Evolutionary conservation across 2,888 invertebrate species (phyloP).

Genomic region (Hyalella azteca): DNA sequence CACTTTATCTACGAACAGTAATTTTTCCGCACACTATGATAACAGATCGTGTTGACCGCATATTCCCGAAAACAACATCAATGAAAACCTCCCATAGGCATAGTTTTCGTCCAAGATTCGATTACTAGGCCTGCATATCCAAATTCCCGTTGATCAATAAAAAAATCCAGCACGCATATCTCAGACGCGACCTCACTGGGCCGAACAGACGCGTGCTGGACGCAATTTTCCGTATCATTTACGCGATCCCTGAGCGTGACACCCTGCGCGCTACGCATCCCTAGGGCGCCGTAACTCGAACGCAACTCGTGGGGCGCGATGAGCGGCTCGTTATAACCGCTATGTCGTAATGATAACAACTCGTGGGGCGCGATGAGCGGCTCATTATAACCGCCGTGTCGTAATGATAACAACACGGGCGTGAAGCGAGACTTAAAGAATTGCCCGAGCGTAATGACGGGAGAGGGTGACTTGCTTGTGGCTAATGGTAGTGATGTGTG

Average conservation of each 20-base stretch:
- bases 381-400: too few relatives aligned
- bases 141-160: too few relatives aligned
- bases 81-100: too few relatives aligned
- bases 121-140: too few relatives aligned
- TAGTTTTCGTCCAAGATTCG: too few relatives aligned
- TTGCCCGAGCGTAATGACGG: background rate
- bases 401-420: too few relatives aligned
- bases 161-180: too few relatives aligned
- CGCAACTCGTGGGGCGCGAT: background rate
- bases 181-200: too few relatives aligned
- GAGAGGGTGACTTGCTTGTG: background rate
- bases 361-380: background rate
- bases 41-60: too few relatives aligned
- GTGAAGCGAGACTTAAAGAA: background rate
- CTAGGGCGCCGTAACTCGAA: background rate
- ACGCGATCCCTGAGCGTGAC: background rate
- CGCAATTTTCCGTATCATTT: constrained; percentile 14
- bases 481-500: background rate
- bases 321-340: background rate
- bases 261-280: background rate
- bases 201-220: background rate
- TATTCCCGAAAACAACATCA: too few relatives aligned
- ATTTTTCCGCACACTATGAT: too few relatives aligned
- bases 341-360: background rate
- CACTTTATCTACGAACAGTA: too few relatives aligned